A percentile compares a stretch with the other conserved stretches of the same genome.
Conservation (phyloP, 2,888 invertebrate genomes). For the Drosophila seclusa region DNA sequence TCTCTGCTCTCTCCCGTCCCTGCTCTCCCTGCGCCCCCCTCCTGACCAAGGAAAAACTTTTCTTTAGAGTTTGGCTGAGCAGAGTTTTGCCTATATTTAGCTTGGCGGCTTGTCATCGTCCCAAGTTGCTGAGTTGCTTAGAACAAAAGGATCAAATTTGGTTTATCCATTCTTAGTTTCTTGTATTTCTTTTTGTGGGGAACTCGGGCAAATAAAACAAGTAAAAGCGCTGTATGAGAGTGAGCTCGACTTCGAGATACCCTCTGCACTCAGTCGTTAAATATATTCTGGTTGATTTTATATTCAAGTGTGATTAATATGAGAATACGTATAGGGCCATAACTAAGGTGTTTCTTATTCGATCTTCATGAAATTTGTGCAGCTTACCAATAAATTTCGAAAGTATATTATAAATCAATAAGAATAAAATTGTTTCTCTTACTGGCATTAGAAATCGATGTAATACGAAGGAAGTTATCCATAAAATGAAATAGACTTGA, state of each 20-base stretch:
- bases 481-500: neutral
- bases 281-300: neutral
- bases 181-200: neutral
- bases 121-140: slow-evolving; percentile 52
- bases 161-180: slow-evolving; percentile 9
- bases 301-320: neutral
- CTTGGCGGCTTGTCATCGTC: slow-evolving; percentile 35
- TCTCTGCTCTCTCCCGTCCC: neutral
- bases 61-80: slow-evolving; percentile 48
- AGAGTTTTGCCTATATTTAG: slow-evolving; percentile 67
- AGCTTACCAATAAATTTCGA: neutral
- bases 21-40: neutral
- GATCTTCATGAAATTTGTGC: neutral
- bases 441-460: neutral
- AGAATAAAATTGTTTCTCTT: neutral
- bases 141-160: slow-evolving; percentile 67
- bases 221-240: neutral
- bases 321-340: neutral
- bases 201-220: neutral
- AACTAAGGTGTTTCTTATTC: neutral
- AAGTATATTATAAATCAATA: neutral
- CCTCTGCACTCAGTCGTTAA: neutral
- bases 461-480: neutral
- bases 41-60: slow-evolving; percentile 51
- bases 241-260: neutral